Percentiles rank a stretch among this genome's conserved stretches.
Evolutionary conservation across 1,140 invertebrate species (phyloP).

Genomic region (Chrysopa pallens): DNA sequence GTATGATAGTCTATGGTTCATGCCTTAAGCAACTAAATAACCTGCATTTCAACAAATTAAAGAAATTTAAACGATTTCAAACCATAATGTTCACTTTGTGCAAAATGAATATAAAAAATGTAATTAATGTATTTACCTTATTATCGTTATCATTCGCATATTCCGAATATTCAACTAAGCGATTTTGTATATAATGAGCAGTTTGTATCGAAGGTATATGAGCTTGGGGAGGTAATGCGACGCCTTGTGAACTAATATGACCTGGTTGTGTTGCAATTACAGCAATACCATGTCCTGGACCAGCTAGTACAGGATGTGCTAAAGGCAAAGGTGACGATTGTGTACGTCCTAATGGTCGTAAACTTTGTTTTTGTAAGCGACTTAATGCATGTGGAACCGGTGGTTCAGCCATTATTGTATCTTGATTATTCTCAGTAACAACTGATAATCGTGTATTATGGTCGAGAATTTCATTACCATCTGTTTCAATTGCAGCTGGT

Average conservation of each 20-base stretch:
- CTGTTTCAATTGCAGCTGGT: constrained; percentile 32
- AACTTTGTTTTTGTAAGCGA: constrained; percentile 51
- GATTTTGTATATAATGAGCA: neutral
- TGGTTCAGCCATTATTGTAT: constrained; percentile 8
- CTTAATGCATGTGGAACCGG: constrained; percentile 42
- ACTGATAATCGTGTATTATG: constrained; percentile 4
- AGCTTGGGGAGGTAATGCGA: constrained; percentile 25
- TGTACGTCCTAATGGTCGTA: constrained; percentile 74
- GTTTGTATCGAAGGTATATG: constrained; percentile 29
- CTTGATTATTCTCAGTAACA: too few relatives aligned
- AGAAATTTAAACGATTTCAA: too few relatives aligned
- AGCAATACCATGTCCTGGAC: constrained; percentile 12
- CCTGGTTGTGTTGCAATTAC: constrained; percentile 12
- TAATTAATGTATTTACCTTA: too few relatives aligned
- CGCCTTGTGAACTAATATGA: constrained; percentile 8
- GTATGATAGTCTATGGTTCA: too few relatives aligned
- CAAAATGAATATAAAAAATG: too few relatives aligned
- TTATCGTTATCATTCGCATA: neutral
- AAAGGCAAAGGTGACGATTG: constrained; percentile 85
- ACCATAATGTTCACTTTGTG: too few relatives aligned
- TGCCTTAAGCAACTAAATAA: too few relatives aligned
- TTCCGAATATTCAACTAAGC: neutral
- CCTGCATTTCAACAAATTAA: too few relatives aligned
- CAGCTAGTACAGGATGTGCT: constrained; percentile 80
- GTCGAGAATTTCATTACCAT: constrained; percentile 4